Conservation (phyloP, 2,113 vertebrate species). For the Pelvicachromis taeniatus region DNA sequence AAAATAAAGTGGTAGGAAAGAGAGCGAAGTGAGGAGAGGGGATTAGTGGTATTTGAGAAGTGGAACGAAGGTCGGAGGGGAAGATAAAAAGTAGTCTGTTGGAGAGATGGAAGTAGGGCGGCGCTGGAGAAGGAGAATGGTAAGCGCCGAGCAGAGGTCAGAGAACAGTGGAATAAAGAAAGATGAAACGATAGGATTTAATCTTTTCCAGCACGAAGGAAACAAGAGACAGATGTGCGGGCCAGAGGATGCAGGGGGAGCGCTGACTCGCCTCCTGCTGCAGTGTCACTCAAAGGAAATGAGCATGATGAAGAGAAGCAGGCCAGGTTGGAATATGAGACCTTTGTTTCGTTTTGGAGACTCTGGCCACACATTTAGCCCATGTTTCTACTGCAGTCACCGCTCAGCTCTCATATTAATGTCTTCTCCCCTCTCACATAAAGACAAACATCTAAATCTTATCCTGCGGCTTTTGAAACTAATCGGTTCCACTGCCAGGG, state of each 20-base stretch:
- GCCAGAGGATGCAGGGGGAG: constrained; percentile 15
- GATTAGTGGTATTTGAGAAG: constrained; percentile 26
- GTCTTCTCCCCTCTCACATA: not conserved
- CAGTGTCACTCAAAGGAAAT: not conserved
- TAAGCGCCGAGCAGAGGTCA: not conserved
- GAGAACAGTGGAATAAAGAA: constrained; percentile 11
- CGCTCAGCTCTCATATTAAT: not conserved
- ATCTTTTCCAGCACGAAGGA: constrained; percentile 2
- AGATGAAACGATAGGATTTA: constrained; percentile 48
- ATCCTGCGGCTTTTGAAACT: constrained; percentile 1
- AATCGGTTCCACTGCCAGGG: constrained; percentile 1
- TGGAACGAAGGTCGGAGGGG: not conserved
- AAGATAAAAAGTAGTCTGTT: not conserved
- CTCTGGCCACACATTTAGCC: not conserved
- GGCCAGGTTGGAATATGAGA: not conserved
- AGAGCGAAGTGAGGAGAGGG: not conserved
- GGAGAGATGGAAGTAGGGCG: not conserved
- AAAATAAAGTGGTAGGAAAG: not conserved
- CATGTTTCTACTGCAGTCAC: not conserved
- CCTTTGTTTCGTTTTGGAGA: not conserved
- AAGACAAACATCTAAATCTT: constrained; percentile 17
- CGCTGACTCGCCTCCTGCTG: not conserved
- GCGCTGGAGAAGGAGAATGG: not conserved
- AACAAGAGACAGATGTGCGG: constrained; percentile 40
- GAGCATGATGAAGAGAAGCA: not conserved